Conservation (phyloP, 2,113 vertebrate genomes). For the Falcunculus frontatus region DNA sequence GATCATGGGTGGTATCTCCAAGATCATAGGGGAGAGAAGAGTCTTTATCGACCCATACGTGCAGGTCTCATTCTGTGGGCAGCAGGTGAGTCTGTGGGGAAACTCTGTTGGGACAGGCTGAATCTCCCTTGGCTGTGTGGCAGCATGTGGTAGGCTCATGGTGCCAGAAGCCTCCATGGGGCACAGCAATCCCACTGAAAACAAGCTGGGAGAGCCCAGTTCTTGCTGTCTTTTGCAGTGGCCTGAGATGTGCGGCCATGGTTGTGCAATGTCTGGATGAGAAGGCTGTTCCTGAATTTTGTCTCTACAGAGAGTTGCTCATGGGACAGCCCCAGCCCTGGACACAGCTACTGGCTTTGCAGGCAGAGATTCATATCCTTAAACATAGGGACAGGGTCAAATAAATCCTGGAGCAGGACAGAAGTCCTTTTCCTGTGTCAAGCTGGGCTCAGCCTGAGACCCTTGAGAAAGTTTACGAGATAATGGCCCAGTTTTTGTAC, state of each 20-base stretch:
- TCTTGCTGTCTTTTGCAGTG: background rate
- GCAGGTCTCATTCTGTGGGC: constrained; percentile 86
- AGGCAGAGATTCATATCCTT: background rate
- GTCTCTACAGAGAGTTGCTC: background rate
- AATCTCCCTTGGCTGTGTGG: background rate
- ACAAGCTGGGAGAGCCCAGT: background rate
- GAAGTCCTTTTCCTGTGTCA: background rate
- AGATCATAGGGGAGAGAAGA: constrained; percentile 81
- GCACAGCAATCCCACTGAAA: background rate
- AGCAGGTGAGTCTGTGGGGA: constrained; percentile 76
- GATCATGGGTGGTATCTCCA: constrained; percentile 86
- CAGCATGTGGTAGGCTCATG: background rate
- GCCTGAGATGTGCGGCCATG: background rate
- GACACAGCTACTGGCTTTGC: background rate
- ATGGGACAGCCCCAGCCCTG: background rate
- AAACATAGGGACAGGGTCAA: background rate
- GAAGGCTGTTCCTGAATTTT: background rate
- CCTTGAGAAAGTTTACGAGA: background rate
- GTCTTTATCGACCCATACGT: constrained; percentile 88
- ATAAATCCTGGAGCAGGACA: background rate
- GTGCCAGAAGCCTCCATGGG: background rate
- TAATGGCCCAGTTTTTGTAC: background rate
- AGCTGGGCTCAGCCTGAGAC: background rate
- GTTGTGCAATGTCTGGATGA: background rate
- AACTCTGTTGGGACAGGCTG: background rate